Conservation (phyloP, 1,140 invertebrate genomes). For the Harpegnathos saltator region DNA sequence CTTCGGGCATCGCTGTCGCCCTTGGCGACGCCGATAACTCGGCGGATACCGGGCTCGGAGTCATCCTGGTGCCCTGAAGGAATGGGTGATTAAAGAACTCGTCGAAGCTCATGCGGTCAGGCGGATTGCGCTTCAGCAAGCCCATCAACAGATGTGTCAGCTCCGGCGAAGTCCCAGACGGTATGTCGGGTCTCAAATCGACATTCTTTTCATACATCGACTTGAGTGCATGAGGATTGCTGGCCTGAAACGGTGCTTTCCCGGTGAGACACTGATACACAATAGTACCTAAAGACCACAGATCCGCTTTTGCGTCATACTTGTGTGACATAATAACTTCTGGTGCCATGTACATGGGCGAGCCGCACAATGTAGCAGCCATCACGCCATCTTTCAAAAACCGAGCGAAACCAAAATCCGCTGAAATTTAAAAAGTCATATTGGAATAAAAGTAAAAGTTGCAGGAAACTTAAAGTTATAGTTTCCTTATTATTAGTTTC, state of each 20-base stretch:
- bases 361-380: slow-evolving; percentile 99
- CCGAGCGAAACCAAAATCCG: slow-evolving; percentile 99
- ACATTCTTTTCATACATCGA: slow-evolving; percentile 98
- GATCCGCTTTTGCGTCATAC: slow-evolving; percentile 99
- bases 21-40: slow-evolving; percentile 84
- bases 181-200: slow-evolving; percentile 92
- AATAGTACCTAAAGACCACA: slow-evolving; percentile 99
- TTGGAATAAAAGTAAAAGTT: too few relatives aligned
- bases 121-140: slow-evolving; percentile 96
- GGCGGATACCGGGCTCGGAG: slow-evolving; percentile 79
- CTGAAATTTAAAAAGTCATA: slow-evolving; percentile 86
- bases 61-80: slow-evolving; percentile 89
- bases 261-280: slow-evolving; percentile 99
- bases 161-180: slow-evolving; percentile 95
- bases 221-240: slow-evolving; percentile 99
- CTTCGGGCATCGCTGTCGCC: slow-evolving; percentile 74
- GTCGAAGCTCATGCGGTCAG: slow-evolving; percentile 98
- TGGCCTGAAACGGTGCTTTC: slow-evolving; percentile 99
- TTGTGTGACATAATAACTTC: slow-evolving; percentile 99
- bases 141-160: slow-evolving; percentile 94
- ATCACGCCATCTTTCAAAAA: slow-evolving; percentile 99
- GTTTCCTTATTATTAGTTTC: too few relatives aligned
- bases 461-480: too few relatives aligned
- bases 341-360: slow-evolving; percentile 99
- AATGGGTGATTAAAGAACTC: slow-evolving; percentile 97